These are phyloP conservation scores for Naja naja DNA, from an alignment of 2,113 vertebrate genomes.

Conservation along the genomic window DNA sequence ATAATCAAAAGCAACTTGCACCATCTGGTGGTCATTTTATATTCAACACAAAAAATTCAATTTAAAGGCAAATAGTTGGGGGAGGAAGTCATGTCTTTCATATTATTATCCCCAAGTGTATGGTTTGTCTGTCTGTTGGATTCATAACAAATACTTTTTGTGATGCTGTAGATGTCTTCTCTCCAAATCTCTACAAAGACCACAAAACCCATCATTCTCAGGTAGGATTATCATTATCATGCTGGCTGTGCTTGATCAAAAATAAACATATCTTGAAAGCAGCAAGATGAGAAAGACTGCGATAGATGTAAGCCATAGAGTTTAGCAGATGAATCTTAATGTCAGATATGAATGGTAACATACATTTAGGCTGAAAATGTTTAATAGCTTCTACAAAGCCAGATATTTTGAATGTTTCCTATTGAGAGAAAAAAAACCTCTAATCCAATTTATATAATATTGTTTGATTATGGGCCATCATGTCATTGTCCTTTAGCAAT, in stretches of 20 bases:
- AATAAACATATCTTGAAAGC: background rate
- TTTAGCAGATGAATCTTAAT: background rate
- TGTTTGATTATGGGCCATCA: background rate
- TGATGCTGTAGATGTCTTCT: background rate
- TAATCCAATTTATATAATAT: background rate
- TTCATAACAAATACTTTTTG: background rate
- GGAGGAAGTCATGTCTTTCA: background rate
- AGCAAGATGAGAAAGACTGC: background rate
- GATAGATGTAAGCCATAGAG: background rate
- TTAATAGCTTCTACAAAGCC: background rate
- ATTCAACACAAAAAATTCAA: background rate
- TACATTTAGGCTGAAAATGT: background rate
- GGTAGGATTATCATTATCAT: background rate
- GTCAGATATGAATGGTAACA: background rate
- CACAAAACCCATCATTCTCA: background rate
- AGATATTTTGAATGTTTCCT: background rate
- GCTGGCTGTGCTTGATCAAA: background rate
- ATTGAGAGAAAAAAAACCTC: background rate
- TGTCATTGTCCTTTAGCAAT: background rate
- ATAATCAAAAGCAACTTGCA: slow-evolving; percentile 56
- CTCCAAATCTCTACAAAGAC: background rate
- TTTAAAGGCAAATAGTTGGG: background rate
- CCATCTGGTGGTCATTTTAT: slow-evolving; percentile 68
- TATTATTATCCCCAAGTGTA: background rate
- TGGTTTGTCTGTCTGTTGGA: background rate